Conservation (phyloP, 2,113 vertebrate genomes). For the Bambusicola thoracicus region DNA sequence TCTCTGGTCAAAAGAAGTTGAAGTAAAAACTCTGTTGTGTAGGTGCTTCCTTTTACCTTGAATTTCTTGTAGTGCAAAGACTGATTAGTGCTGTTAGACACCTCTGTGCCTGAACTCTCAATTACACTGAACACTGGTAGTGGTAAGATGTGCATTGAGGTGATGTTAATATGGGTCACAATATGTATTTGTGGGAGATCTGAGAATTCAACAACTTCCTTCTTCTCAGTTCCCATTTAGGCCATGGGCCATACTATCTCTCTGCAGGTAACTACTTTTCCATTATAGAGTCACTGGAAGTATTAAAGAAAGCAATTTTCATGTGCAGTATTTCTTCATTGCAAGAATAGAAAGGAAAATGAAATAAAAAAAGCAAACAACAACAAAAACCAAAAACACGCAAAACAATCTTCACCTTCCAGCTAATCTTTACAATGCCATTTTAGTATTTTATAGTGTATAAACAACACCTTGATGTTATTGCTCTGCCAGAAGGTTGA, state of each 20-base stretch:
- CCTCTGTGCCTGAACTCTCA: background rate
- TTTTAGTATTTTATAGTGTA: constrained; percentile 64
- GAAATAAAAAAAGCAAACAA: background rate
- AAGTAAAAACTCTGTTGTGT: background rate
- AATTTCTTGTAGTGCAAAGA: background rate
- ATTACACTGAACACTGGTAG: background rate
- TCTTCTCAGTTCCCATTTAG: background rate
- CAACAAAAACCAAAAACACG: background rate
- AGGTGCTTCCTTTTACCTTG: background rate
- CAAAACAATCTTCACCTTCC: constrained; percentile 12
- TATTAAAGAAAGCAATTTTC: background rate
- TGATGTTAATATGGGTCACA: background rate
- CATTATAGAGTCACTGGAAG: background rate
- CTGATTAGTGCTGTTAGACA: background rate
- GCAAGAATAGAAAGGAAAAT: background rate
- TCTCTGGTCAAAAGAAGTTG: background rate
- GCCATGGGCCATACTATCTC: background rate
- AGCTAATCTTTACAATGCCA: constrained; percentile 61
- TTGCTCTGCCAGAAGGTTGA: constrained; percentile 63
- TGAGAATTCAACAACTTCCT: background rate
- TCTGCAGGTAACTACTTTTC: background rate
- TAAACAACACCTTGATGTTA: constrained; percentile 68
- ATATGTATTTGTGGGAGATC: background rate
- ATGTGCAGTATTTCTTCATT: background rate
- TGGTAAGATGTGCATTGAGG: background rate